Conservation (phyloP, 1,140 invertebrate genomes). For the Drosophila pseudoobscura region DNA sequence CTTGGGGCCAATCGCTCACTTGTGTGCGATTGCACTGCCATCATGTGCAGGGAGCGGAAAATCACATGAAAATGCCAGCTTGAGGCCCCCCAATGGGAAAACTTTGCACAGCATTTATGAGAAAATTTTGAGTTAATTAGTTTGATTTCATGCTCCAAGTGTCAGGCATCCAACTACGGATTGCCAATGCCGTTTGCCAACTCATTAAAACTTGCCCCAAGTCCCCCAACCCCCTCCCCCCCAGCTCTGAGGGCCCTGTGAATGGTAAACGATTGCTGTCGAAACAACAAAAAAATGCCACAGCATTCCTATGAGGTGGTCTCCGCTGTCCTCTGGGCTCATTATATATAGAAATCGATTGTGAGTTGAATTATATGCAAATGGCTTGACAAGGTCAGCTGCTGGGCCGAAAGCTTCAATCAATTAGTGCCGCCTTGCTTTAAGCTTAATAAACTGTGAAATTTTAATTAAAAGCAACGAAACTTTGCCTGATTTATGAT, state of each 20-base stretch:
- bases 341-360: constrained; percentile 11
- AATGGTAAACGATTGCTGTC: constrained; percentile 39
- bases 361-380: constrained; percentile 18
- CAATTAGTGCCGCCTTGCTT: constrained; percentile 24
- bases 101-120: constrained; percentile 43
- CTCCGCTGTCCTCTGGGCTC: constrained; percentile 7
- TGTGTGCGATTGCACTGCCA: constrained; percentile 40
- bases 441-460: constrained; percentile 20
- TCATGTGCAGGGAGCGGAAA: constrained; percentile 55
- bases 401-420: constrained; percentile 5
- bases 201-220: constrained; percentile 57
- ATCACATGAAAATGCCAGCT: constrained; percentile 50
- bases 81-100: constrained; percentile 22
- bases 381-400: constrained; percentile 4
- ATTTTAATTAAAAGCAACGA: constrained; percentile 29
- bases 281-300: constrained; percentile 36
- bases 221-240: constrained; percentile 13
- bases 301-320: constrained; percentile 8
- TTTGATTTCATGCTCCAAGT: constrained; percentile 62
- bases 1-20: constrained; percentile 17
- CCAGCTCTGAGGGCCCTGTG: not conserved
- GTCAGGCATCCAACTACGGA: constrained; percentile 38
- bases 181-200: constrained; percentile 60
- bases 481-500: not conserved
- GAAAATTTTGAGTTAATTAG: constrained; percentile 63